These are phyloP conservation scores for Sander vitreus DNA, from an alignment of 2,113 vertebrate species.

Conservation along the genomic window DNA sequence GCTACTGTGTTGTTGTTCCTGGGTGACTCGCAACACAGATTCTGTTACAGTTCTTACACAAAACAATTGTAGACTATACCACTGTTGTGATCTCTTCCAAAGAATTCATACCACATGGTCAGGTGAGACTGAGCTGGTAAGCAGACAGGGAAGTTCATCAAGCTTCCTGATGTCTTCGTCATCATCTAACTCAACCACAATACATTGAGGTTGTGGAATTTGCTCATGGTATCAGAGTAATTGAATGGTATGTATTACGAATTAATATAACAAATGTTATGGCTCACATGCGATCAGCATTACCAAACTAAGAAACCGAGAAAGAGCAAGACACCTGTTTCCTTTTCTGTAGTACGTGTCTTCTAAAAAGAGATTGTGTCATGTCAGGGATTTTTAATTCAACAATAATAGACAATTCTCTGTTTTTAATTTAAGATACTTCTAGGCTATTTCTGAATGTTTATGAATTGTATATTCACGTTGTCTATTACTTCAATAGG, in stretches of 20 bases:
- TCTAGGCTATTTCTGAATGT: background rate
- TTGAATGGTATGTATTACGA: no score
- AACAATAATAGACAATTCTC: background rate
- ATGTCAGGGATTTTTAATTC: background rate
- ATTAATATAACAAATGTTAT: no score
- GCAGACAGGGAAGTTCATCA: background rate
- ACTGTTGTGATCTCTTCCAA: background rate
- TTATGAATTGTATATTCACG: background rate
- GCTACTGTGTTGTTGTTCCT: no score
- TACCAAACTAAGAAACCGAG: no score
- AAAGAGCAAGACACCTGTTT: background rate
- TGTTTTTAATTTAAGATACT: background rate
- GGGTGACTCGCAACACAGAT: no score
- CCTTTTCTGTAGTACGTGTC: background rate
- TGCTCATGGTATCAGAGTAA: no score
- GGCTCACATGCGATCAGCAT: no score
- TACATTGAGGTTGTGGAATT: no score
- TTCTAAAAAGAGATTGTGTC: background rate
- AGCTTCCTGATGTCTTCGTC: background rate
- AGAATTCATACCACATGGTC: background rate
- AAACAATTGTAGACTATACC: no score
- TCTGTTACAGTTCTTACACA: no score
- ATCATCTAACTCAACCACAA: no score
- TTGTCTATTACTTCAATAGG: background rate
- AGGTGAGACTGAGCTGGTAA: rapidly evolving